Percentiles rank a stretch among this genome's conserved stretches.
These are phyloP conservation scores for Adrianichthys oophorus DNA, from an alignment of 2,797 vertebrate genomes.

Conservation along the genomic window DNA sequence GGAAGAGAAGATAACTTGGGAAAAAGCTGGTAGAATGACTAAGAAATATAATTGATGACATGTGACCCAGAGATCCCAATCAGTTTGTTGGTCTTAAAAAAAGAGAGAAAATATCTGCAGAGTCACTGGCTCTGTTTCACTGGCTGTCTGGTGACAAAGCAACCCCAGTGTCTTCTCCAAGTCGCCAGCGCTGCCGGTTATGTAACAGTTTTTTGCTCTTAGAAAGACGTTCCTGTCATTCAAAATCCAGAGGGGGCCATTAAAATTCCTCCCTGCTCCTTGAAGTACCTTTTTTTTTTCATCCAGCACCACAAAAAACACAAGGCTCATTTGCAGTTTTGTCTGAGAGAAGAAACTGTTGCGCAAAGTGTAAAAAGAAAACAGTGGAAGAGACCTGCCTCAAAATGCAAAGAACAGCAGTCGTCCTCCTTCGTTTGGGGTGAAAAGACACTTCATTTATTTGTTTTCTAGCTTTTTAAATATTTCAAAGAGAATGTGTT, in stretches of 20 bases:
- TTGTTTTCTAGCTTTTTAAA: no score
- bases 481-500: no score
- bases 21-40: no score
- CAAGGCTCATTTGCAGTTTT: background rate
- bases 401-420: background rate
- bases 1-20: no score
- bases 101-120: slow-evolving; percentile 3
- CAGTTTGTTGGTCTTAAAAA: slow-evolving; percentile 4
- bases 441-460: no score
- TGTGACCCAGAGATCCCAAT: slow-evolving; percentile 35
- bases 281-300: background rate
- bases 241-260: slow-evolving; percentile 21
- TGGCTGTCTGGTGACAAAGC: slow-evolving; percentile 45
- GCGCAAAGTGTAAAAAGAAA: background rate
- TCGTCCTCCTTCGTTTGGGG: no score
- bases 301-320: background rate
- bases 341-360: background rate
- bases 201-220: slow-evolving; percentile 33
- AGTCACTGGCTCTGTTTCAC: slow-evolving; percentile 39
- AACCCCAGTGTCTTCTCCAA: slow-evolving; percentile 36
- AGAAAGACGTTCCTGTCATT: slow-evolving; percentile 28
- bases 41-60: background rate
- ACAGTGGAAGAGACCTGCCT: background rate
- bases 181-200: slow-evolving; percentile 26
- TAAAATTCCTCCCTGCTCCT: slow-evolving; percentile 21